Base-by-base conservation (phyloP, 2,113 vertebrate species). In the Bos indicus region DNA sequence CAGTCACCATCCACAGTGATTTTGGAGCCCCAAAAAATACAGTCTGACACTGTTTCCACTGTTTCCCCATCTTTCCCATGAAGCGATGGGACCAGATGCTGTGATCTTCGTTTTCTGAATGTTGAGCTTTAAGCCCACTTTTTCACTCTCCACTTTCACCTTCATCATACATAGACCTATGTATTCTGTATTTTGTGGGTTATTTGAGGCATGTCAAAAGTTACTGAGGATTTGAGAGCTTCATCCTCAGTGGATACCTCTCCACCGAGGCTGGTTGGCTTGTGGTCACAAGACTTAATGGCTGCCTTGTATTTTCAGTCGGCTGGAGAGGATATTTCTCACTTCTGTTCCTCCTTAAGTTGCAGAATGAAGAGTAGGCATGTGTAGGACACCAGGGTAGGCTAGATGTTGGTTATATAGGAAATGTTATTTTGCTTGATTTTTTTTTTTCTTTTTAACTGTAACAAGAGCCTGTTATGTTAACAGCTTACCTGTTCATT, bases 361-460 rank as follows among this genome's bases (percentile, higher is more conserved):
- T 48, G 57, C 25, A 59, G 21, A 78, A 6, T 90, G n/a, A 92
- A 89, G 4, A 64, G 57, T 9, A 81, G 21, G 28, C 6, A 4
- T 28, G 11, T 26, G 12, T 36, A 54, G 16, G 43, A 64, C 26
- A 33, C 56, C 5, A 2, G 46, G 36, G 15, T 25, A 88, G 57
- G 3, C 52, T 64, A 85, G 48, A 46, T 56, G 48, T 28, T 82
- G 8, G 52, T 5, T 36, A 8, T n/a, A 67, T 12, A 64, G 48
- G 21, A 56, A 77, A 33, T 78, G 28, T 23, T 94, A 52, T 77
- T 94, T 94, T 80, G 40, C 25, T 59, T 51, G 40, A 33, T 87
- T 52, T 85, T 87, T 93, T 93, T 91, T 93, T 91, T 91, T n/a
- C 14, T 67, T 94, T 90, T 33, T 11, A 97, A 93, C 88, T 91